Evolutionary conservation across 2,888 invertebrate genomes (phyloP), one percentile per base, ranked within the genome.

Genomic region (Cephus sareptanus): DNA sequence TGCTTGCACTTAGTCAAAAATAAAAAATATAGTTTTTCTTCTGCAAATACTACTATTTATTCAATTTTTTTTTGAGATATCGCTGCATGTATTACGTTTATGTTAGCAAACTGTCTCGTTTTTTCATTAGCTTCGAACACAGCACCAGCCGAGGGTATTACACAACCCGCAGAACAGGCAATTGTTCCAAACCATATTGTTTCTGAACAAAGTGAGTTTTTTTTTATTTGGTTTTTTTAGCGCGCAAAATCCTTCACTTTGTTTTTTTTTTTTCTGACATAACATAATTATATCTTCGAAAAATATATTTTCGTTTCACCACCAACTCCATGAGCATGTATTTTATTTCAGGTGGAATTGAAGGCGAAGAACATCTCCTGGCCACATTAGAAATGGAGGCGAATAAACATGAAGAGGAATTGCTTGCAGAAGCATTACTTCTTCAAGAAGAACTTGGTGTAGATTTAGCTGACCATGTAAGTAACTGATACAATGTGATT

Each of bases 351-450:
- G 91, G 86, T 80, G 87, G 87, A 56, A 90, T 91, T 56, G 91
- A 91, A 81, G 89, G 89, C 12, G 90, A 90, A 77, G 91, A 91
- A 76, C 88, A 91, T 83, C 85, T 91, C 77, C 79, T 91, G 31
- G 90, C 91, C 11, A 89, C 91, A 4, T 84, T 91, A 56, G 90
- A 89, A 81, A 91, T 91, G 90, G 90, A 90, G 75, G 89, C 91
- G 3, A 87, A 81, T 34, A 91, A 91, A 79, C 89, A 90, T 73
- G 91, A 91, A 78, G 91, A 90, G 75, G 91, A 91, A 76, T 82
- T 91, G 69, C 83, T 91, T 13, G 90, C 91, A 1, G 91, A 91
- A 80, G 91, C 91, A 11, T 82, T 91, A 34, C 83, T 91, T 37
- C 84, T 91, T 12, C 91, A 91, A 81, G 91, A 91, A 77, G 89